Percentiles rank a stretch among this genome's conserved stretches.
phyloP scores from a whole-genome alignment of 2,797 vertebrate genomes.

The Erpetoichthys calabaricus region DNA sequence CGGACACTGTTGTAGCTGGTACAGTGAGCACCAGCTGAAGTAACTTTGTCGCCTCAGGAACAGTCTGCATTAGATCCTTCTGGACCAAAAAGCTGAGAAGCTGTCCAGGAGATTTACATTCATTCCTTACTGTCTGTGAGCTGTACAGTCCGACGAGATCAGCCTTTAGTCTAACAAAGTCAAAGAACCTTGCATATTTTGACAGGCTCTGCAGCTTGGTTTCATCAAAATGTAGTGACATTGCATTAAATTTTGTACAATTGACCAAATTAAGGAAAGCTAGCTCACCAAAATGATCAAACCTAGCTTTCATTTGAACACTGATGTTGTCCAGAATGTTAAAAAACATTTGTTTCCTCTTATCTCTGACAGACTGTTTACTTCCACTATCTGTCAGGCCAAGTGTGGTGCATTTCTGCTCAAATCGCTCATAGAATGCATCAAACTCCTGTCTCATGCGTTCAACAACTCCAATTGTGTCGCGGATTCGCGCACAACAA shows the following conservation, averaged over 20 bases:
- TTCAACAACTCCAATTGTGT: conserved; percentile 5
- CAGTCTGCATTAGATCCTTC: conserved; percentile 5
- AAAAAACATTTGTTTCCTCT: conserved; percentile 12
- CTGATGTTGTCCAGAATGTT: conserved; percentile 16
- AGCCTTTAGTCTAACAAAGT: conserved; percentile 11
- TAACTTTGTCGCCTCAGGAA: conserved; percentile 14
- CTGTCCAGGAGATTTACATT: conserved; percentile 6
- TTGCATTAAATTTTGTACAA: conserved; percentile 7
- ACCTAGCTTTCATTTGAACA: conserved; percentile 14
- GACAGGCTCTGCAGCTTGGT: conserved; percentile 7
- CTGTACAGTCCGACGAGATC: conserved; percentile 14
- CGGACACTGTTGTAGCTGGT: conserved; percentile 13
- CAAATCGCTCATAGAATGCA: conserved; percentile 8
- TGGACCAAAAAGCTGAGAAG: conserved; percentile 5
- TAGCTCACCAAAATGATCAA: conserved; percentile 12
- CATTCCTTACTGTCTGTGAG: conserved; percentile 8
- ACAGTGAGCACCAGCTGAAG: conserved; percentile 15
- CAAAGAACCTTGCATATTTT: conserved; percentile 12
- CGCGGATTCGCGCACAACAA: conserved; percentile 3
- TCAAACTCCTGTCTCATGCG: conserved; percentile 5
- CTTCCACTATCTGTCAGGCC: conserved; percentile 3
- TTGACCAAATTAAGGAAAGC: conserved; percentile 14
- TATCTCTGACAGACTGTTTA: conserved; percentile 10
- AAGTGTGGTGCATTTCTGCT: conserved; percentile 8
- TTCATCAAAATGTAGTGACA: conserved; percentile 14